phyloP scores from a whole-genome alignment of 2,888 invertebrate genomes.

The Ectemnius cavifrons region DNA sequence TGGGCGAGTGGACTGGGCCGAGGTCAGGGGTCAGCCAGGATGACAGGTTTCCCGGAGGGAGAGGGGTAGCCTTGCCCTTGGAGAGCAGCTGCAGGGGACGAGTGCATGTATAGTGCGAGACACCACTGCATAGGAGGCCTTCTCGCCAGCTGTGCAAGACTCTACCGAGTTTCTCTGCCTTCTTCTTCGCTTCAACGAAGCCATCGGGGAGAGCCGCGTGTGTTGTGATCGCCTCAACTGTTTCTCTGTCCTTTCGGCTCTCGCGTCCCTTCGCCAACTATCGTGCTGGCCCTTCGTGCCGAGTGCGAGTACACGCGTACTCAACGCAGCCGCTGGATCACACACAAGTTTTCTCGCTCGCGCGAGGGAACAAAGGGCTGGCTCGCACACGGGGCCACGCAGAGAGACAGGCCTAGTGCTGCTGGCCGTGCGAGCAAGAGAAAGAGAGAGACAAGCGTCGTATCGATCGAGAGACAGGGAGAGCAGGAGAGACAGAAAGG shows the following conservation, averaged over 20 bases:
- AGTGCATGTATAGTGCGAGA: background rate
- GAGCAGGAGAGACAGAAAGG: background rate
- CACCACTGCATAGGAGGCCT: no score
- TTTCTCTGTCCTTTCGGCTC: background rate
- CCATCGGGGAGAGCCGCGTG: constrained; percentile 31
- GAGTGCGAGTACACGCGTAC: constrained; percentile 16
- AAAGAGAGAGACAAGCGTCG: constrained; percentile 52
- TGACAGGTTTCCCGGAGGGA: no score
- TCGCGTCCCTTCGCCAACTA: background rate
- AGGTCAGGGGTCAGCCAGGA: no score
- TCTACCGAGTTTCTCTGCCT: background rate
- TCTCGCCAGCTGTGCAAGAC: no score
- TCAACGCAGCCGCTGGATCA: constrained; percentile 16
- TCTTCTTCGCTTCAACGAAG: background rate
- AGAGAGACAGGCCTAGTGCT: constrained; percentile 12
- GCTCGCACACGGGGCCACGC: constrained; percentile 12
- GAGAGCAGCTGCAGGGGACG: constrained; percentile 6
- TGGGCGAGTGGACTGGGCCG: no score
- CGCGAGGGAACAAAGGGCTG: constrained; percentile 51
- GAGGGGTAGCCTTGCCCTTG: constrained; percentile 51
- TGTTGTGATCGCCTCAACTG: constrained; percentile 28
- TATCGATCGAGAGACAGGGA: constrained; percentile 65
- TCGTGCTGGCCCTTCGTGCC: background rate
- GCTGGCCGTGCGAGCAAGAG: constrained; percentile 14
- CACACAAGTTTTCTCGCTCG: constrained; percentile 34